A percentile compares a stretch with the other conserved stretches of the same genome.
These are phyloP conservation scores for Dipodomys stephensi DNA, from an alignment of 2,113 vertebrate species.

Conservation along the genomic window DNA sequence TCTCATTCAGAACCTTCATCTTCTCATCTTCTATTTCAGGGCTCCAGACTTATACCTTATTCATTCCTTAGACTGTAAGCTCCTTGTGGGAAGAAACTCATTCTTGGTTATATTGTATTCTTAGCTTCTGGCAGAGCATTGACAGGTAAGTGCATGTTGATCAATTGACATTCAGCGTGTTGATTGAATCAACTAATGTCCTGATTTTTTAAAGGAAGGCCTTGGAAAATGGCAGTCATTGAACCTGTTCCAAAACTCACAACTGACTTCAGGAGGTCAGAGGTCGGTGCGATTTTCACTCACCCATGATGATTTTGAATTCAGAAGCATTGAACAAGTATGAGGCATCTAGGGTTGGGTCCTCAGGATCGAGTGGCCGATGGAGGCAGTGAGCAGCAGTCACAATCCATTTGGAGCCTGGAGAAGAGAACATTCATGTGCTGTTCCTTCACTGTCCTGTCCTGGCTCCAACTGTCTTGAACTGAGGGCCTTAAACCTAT, in stretches of 20 bases:
- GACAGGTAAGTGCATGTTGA: background rate
- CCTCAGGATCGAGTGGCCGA: conserved; percentile 38
- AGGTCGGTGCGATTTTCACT: conserved; percentile 36
- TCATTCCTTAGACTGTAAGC: background rate
- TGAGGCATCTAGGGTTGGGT: background rate
- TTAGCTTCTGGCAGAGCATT: background rate
- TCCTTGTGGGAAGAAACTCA: background rate
- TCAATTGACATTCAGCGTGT: background rate
- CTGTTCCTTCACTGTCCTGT: background rate
- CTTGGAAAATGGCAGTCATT: background rate
- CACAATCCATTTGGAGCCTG: conserved; percentile 84
- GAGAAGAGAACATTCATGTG: background rate
- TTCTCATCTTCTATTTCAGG: background rate
- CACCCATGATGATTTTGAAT: conserved; percentile 84
- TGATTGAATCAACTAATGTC: background rate
- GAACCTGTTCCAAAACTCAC: background rate
- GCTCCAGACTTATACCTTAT: background rate
- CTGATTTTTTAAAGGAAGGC: background rate
- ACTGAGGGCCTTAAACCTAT: background rate
- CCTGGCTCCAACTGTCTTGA: background rate
- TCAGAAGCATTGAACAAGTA: conserved; percentile 72
- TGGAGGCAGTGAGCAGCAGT: conserved; percentile 86
- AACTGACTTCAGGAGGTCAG: background rate
- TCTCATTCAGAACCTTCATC: background rate
- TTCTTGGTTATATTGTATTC: background rate